Base-by-base conservation (phyloP, 2,113 vertebrate species). In the Ceyx margarethae region DNA sequence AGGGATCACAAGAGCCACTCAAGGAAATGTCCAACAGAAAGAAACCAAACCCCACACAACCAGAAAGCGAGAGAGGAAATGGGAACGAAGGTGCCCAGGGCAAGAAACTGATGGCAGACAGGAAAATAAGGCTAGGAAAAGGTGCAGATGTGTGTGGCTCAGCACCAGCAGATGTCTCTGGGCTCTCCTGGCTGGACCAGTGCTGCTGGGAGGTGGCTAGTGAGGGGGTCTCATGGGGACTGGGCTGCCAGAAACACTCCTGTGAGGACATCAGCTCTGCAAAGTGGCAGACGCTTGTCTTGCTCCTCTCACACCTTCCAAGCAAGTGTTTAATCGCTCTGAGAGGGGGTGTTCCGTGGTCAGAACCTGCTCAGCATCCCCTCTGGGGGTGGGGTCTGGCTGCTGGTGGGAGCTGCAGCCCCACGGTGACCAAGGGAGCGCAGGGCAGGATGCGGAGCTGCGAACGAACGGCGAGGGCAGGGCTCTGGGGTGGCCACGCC, bases 261-360 rank as follows among this genome's bases (percentile, higher is more conserved):
- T 10, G 58, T 22, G 3, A 48, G 50, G 57, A 4, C 2, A 0
- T 15, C 15, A 18, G 33, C 9, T 11, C 60, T 56, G 57, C 40
- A 4, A 6, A 6, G n/a, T 48, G 21, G 22, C 68, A 14, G 46
- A 10, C 0, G 2, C 16, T 20, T 2, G 3, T 45, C 48, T 16
- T 15, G 57, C 37, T 42, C 20, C 15, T 20, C n/a, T 46, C 3
- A 3, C 29, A 5, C 3, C 43, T 43, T 51, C 61, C 22, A 18
- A 18, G 22, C 14, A 6, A 45, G 40, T 0, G 13, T 23, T 42
- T 23, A 4, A 62, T 14, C 1, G 16, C 58, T 65, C 48, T 18
- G 26, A 2, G 4, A 35, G 57, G 26, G 58, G 37, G 13, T 13
- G 58, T 26, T 46, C 11, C 0, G 2, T 7, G 5, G 19, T 15